These are phyloP conservation scores for Synchiropus splendidus DNA, from an alignment of 2,113 vertebrate species.

Conservation along the genomic window DNA sequence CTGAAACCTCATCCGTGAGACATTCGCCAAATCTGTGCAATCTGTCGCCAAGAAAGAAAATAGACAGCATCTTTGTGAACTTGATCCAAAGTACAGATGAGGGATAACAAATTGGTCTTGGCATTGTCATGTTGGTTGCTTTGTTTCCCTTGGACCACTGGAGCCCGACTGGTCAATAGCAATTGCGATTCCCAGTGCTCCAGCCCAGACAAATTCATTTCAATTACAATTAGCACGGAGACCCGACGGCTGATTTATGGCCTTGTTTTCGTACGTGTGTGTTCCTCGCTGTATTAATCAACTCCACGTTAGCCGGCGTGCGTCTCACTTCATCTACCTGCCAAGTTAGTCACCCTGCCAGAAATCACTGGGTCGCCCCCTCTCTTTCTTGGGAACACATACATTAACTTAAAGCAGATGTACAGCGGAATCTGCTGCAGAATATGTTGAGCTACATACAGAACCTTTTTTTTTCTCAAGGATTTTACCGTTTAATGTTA, in stretches of 20 bases:
- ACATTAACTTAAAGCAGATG: too few species aligned
- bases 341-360: constrained; percentile 25
- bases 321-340: constrained; percentile 67
- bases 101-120: constrained; percentile 21
- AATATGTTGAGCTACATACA: too few species aligned
- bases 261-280: constrained; percentile 58
- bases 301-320: constrained; percentile 41
- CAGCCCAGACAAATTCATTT: constrained; percentile 61
- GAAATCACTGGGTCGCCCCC: constrained; percentile 3
- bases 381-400: constrained; percentile 23
- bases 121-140: constrained; percentile 8
- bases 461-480: too few species aligned
- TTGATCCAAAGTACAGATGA: too few species aligned
- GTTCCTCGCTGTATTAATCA: constrained; percentile 61
- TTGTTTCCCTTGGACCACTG: constrained; percentile 46
- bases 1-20: too few species aligned
- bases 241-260: constrained; percentile 62
- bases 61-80: too few species aligned
- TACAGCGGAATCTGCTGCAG: too few species aligned
- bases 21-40: too few species aligned
- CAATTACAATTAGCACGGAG: constrained; percentile 68
- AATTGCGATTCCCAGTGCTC: constrained; percentile 48
- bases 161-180: constrained; percentile 53
- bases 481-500: too few species aligned
- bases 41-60: too few species aligned